A percentile compares a stretch with the other conserved stretches of the same genome.
These are phyloP conservation scores for Iguana delicatissima DNA, from an alignment of 2,797 vertebrate genomes.

Conservation along the genomic window DNA sequence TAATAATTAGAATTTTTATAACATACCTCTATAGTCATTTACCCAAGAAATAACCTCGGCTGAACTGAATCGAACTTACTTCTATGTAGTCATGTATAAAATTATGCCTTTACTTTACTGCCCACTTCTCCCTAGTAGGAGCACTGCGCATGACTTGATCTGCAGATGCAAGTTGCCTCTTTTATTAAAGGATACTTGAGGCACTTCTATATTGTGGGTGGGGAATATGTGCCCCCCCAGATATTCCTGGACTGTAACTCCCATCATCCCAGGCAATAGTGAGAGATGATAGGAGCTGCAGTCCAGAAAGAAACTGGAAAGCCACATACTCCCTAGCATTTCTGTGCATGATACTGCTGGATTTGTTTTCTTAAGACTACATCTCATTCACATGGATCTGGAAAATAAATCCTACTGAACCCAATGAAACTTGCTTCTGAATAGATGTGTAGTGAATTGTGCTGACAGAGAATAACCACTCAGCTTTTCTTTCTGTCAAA, in stretches of 20 bases:
- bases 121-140: not conserved
- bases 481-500: not conserved
- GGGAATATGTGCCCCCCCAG: not conserved
- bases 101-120: not conserved
- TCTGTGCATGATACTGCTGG: not conserved
- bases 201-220: not conserved
- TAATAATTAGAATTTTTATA: conserved; percentile 22
- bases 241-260: not conserved
- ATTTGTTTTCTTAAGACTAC: not conserved
- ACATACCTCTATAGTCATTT: not conserved
- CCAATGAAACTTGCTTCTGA: not conserved
- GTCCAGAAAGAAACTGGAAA: not conserved
- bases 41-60: not conserved
- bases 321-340: not conserved
- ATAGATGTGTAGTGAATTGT: not conserved
- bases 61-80: not conserved
- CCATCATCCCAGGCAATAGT: not conserved
- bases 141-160: not conserved
- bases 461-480: not conserved
- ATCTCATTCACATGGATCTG: not conserved
- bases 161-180: not conserved
- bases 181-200: not conserved
- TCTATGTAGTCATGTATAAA: not conserved
- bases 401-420: not conserved
- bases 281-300: not conserved